Evolutionary conservation across 2,888 invertebrate genomes (phyloP).

Genomic region (Metellina segmentata): DNA sequence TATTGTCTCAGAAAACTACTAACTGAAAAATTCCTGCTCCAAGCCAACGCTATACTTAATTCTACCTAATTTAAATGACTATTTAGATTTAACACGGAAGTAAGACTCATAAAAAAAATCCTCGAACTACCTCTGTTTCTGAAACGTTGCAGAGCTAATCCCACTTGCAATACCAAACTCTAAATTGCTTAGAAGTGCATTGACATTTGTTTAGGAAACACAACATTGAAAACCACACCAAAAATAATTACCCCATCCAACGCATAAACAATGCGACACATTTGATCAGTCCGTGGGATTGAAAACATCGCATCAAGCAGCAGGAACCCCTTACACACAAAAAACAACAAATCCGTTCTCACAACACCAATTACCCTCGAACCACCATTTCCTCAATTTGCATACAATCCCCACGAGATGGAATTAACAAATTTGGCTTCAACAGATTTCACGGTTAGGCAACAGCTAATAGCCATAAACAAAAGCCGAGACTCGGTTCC

Average conservation of each 20-base stretch:
- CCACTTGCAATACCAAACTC: too few relatives aligned
- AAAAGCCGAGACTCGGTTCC: slow-evolving; percentile 5
- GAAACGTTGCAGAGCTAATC: too few relatives aligned
- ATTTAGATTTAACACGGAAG: too few relatives aligned
- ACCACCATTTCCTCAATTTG: slow-evolving; percentile 26
- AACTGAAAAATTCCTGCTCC: too few relatives aligned
- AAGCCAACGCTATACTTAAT: too few relatives aligned
- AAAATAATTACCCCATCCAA: background rate
- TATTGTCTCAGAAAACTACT: too few relatives aligned
- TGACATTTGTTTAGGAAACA: too few relatives aligned
- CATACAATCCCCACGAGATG: slow-evolving; percentile 36
- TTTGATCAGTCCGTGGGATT: background rate
- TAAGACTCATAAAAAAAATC: too few relatives aligned
- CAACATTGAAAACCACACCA: too few relatives aligned
- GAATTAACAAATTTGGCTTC: slow-evolving; percentile 54
- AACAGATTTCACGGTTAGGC: slow-evolving; percentile 42
- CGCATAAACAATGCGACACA: background rate
- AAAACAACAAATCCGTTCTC: background rate
- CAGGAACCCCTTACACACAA: background rate
- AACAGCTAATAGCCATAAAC: slow-evolving; percentile 58
- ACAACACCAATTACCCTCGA: background rate
- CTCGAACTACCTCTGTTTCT: too few relatives aligned
- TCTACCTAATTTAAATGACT: too few relatives aligned
- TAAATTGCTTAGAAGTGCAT: too few relatives aligned
- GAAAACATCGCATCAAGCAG: background rate